A percentile compares a stretch with the other conserved stretches of the same genome.
Conservation (phyloP, 1,140 invertebrate species). For the Diorhabda sublineata region DNA sequence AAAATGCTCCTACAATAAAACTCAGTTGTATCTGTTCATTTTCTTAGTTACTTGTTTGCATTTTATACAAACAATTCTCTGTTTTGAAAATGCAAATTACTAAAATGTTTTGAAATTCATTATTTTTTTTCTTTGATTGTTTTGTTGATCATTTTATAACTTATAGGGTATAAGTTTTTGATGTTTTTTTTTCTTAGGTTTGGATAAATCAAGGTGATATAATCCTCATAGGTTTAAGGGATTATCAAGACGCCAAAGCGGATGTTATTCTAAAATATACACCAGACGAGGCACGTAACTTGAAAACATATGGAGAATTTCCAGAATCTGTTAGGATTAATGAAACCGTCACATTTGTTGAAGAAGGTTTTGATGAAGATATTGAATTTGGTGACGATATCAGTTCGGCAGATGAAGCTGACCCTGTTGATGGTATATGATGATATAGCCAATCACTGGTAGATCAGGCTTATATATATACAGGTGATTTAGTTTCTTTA, state of each 20-base stretch:
- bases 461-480: neutral
- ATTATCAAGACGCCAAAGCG: slow-evolving; percentile 99
- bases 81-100: no score
- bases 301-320: slow-evolving; percentile 98
- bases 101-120: no score
- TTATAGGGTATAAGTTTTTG: no score
- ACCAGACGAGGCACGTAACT: slow-evolving; percentile 96
- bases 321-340: slow-evolving; percentile 96
- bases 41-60: no score
- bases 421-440: slow-evolving; percentile 66
- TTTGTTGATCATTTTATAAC: no score
- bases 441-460: slow-evolving; percentile 8
- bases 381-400: slow-evolving; percentile 93
- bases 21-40: no score
- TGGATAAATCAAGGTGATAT: slow-evolving; percentile 99
- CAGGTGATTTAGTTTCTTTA: no score
- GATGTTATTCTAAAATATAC: slow-evolving; percentile 99
- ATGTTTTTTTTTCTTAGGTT: slow-evolving; percentile 50
- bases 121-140: no score
- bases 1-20: no score
- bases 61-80: no score
- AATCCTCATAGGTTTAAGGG: slow-evolving; percentile 91
- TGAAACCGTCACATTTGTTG: slow-evolving; percentile 89
- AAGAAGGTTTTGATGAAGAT: slow-evolving; percentile 90
- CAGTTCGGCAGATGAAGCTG: slow-evolving; percentile 80